Evolutionary conservation across 2,113 vertebrate genomes (phyloP), one percentile per base, ranked within the genome.

Genomic region (Podilymbus podiceps): DNA sequence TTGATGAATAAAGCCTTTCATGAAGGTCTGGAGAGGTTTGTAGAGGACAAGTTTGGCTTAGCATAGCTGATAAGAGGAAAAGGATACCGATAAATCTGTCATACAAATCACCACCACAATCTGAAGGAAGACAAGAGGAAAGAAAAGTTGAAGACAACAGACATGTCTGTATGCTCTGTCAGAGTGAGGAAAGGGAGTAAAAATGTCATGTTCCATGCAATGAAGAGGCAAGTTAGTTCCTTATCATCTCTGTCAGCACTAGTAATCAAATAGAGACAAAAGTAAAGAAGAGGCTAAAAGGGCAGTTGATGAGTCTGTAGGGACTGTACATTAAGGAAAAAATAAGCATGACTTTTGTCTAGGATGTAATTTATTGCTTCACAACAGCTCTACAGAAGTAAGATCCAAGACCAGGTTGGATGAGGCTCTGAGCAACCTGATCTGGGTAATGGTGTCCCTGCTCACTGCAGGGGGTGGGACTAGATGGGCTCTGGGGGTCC

Each of bases 311-410:
- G 84, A 46, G 20, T 47, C 42, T 72, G 76, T 68, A 71, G 76
- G 31, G 67, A 40, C 15, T 84, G 30, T 53, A 85, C 47, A 82
- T 81, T 80, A 84, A 87, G 55, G 64, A 90, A 91, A 88, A 90
- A 91, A 88, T 2, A 69, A 35, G 8, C 14, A 38, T 14, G 35
- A 52, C 27, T 89, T 89, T 66, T 92, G 22, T 59, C 47, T 52
- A 38, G 38, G 38, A 47, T 35, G 25, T 38, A 67, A n/a, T 88
- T 46, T 40, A 74, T 38, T 74, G 31, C 11, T 78, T 89, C 4
- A 1, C 23, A 84, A 22, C 14, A 73, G 2, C 56, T 63, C n/a
- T 50, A 60, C 50, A 81, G 59, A 79, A 7, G 23, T 38, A 38
- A 38, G 38, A 38, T 38, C 38, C 38, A 38, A 38, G 38, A 38